phyloP scores from a whole-genome alignment of 2,888 invertebrate genomes.

The Torymus auratus region DNA sequence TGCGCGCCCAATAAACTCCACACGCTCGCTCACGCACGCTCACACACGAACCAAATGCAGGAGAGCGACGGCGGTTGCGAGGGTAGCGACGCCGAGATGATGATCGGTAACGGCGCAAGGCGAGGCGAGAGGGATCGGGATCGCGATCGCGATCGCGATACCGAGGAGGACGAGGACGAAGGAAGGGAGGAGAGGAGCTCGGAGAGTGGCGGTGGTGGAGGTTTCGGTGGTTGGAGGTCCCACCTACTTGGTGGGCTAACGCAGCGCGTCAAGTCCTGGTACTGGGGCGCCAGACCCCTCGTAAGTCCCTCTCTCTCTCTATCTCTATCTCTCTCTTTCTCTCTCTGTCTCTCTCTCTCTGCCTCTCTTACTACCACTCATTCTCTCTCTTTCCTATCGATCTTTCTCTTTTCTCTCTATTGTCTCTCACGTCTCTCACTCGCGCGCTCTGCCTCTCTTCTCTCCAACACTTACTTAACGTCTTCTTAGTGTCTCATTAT shows the following conservation, averaged over 20 bases:
- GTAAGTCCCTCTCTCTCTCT: conserved; percentile 83
- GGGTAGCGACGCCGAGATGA: conserved; percentile 77
- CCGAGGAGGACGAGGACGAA: conserved; percentile 75
- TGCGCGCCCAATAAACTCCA: conserved; percentile 10
- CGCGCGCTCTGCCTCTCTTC: conserved; percentile 1
- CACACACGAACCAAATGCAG: conserved; percentile 58
- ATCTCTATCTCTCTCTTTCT: conserved; percentile 11
- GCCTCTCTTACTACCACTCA: conserved; percentile 33
- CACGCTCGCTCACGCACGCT: conserved; percentile 1
- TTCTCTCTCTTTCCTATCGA: conserved; percentile 40
- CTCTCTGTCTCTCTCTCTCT: conserved; percentile 45
- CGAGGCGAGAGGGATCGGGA: conserved; percentile 71
- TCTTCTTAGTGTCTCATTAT: conserved; percentile 33
- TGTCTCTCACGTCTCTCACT: conserved; percentile 14
- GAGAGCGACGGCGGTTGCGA: conserved; percentile 75
- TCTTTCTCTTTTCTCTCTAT: conserved; percentile 35
- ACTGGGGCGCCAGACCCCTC: conserved; percentile 95
- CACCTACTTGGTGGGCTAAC: conserved; percentile 94
- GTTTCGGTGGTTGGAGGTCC: conserved; percentile 91
- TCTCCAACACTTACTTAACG: conserved; percentile 22
- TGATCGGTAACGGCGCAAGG: conserved; percentile 74
- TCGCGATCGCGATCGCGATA: conserved; percentile 75
- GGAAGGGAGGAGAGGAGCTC: conserved; percentile 75
- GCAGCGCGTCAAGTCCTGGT: conserved; percentile 97
- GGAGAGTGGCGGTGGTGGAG: conserved; percentile 76